Conservation (phyloP, 1,140 invertebrate species). For the Brachionus rubens region DNA sequence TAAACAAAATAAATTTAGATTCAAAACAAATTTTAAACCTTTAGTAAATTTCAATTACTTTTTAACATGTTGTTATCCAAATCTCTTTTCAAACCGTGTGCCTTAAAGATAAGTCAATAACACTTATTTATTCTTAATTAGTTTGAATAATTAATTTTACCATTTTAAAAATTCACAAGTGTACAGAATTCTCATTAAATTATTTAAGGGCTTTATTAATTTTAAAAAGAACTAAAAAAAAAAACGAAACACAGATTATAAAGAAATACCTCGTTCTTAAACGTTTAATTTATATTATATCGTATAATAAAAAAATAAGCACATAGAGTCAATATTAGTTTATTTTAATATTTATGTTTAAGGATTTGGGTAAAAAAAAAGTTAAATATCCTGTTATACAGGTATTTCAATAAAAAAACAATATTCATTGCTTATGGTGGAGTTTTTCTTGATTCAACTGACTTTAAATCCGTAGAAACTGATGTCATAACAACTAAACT, state of each 20-base stretch:
- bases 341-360: not conserved
- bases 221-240: too few relatives aligned
- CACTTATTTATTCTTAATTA: not conserved
- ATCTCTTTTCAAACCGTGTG: not conserved
- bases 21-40: not conserved
- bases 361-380: too few relatives aligned
- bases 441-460: too few relatives aligned
- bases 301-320: too few relatives aligned
- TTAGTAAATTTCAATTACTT: not conserved
- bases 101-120: not conserved
- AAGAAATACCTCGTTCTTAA: too few relatives aligned
- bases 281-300: too few relatives aligned
- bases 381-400: too few relatives aligned
- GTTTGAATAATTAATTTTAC: slow-evolving; percentile 5
- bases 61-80: not conserved
- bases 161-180: not conserved
- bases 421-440: too few relatives aligned
- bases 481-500: slow-evolving; percentile 34
- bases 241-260: too few relatives aligned
- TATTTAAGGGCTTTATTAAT: too few relatives aligned
- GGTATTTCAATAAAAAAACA: too few relatives aligned
- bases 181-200: not conserved
- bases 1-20: slow-evolving; percentile 8
- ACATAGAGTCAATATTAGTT: too few relatives aligned
- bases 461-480: slow-evolving; percentile 2